A percentile compares a stretch with the other conserved stretches of the same genome.
Conservation (phyloP, 2,888 invertebrate species). For the Uropetala carovei region DNA sequence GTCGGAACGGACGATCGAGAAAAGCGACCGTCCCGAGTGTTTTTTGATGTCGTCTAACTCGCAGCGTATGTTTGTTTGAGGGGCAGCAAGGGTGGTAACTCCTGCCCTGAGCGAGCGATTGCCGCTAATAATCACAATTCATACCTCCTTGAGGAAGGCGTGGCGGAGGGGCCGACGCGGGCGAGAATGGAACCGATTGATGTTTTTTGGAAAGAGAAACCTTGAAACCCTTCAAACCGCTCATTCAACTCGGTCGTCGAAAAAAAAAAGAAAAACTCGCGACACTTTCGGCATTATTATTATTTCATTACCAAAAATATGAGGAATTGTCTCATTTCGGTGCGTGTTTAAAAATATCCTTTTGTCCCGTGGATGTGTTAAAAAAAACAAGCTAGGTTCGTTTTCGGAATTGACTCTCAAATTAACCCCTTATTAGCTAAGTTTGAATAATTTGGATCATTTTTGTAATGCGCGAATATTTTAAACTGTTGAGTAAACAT, state of each 20-base stretch:
- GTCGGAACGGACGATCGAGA: not conserved
- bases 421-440: too few relatives aligned
- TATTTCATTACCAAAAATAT: not conserved
- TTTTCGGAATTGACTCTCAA: too few relatives aligned
- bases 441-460: too few relatives aligned
- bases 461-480: too few relatives aligned
- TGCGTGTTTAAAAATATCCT: not conserved
- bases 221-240: not conserved
- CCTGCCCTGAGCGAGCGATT: not conserved
- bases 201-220: not conserved
- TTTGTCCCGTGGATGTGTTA: too few relatives aligned
- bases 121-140: slow-evolving; percentile 13
- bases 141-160: not conserved
- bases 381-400: too few relatives aligned
- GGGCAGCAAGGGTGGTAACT: not conserved
- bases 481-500: too few relatives aligned
- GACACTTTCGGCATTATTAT: not conserved
- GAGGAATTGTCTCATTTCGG: not conserved
- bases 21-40: not conserved
- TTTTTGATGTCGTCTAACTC: not conserved
- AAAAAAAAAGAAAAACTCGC: too few relatives aligned
- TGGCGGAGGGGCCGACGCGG: not conserved
- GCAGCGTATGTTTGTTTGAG: not conserved
- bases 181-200: not conserved
- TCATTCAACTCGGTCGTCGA: too few relatives aligned